Conservation (phyloP, 64 coral and sea anemone species). For the Trachythela sp. region DNA sequence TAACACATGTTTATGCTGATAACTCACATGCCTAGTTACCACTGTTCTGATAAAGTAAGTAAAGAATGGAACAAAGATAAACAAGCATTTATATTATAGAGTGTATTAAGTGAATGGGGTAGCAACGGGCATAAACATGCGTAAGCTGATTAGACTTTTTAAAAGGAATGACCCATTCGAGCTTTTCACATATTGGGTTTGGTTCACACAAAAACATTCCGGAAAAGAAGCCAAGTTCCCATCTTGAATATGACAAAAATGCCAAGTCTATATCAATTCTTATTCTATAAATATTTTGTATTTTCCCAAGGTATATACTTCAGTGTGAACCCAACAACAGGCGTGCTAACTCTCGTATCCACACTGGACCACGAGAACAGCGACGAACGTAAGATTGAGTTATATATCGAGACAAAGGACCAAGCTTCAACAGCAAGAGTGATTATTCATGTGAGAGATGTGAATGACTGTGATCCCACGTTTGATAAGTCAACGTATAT, state of each 20-base stretch:
- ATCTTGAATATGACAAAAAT: too few species aligned
- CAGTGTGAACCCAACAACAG: conserved; percentile 64
- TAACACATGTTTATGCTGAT: background rate
- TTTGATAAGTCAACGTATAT: conserved; percentile 55
- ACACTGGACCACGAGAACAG: conserved; percentile 65
- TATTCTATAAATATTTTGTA: too few species aligned
- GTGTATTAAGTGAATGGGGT: too few species aligned
- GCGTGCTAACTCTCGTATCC: conserved; percentile 46
- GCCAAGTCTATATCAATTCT: conserved; percentile 62
- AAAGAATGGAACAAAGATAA: too few species aligned
- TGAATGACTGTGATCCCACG: conserved; percentile 61
- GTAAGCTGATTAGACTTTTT: too few species aligned
- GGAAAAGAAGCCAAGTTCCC: too few species aligned
- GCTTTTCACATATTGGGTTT: too few species aligned
- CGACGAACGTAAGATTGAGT: background rate
- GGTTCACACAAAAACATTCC: too few species aligned
- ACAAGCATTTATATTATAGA: too few species aligned
- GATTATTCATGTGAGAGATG: conserved; percentile 32
- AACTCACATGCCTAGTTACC: background rate
- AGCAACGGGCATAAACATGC: too few species aligned
- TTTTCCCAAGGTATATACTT: conserved; percentile 56
- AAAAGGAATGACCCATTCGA: too few species aligned
- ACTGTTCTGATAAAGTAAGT: too few species aligned
- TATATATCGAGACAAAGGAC: background rate
- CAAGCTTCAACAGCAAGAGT: background rate